phyloP scores from a whole-genome alignment of 2,113 vertebrate genomes.

The Mesembrinibis cayennensis region DNA sequence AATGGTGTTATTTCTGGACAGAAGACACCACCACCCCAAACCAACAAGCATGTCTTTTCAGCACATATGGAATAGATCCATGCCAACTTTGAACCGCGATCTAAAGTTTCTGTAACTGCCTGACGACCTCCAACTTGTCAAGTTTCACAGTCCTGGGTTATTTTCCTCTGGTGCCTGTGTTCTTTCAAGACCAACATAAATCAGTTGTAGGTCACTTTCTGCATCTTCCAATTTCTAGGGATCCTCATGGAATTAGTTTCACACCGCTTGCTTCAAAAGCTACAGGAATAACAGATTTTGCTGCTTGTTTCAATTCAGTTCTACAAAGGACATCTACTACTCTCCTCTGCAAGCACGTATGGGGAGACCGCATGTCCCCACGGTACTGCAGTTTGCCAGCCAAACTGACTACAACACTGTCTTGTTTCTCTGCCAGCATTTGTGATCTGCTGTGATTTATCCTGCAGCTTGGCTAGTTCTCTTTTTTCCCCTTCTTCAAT shows the following conservation, averaged over 20 bases:
- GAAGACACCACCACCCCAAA: background rate
- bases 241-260: background rate
- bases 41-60: too few relatives aligned
- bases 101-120: background rate
- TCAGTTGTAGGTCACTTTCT: background rate
- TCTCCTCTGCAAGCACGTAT: background rate
- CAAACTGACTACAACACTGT: background rate
- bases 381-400: background rate
- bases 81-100: background rate
- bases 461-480: background rate
- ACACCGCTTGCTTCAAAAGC: background rate
- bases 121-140: background rate
- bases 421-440: background rate
- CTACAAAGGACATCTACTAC: background rate
- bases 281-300: background rate
- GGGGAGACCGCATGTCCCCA: rapidly evolving
- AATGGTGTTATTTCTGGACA: background rate
- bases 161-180: background rate
- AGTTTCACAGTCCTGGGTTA: background rate
- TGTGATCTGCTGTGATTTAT: background rate
- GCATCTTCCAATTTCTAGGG: background rate
- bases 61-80: background rate
- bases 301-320: background rate
- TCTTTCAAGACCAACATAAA: background rate
- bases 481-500: background rate